Percentiles rank a stretch among this genome's conserved stretches.
phyloP scores from a whole-genome alignment of 1,140 invertebrate genomes.

The Scaptomyza graminum region DNA sequence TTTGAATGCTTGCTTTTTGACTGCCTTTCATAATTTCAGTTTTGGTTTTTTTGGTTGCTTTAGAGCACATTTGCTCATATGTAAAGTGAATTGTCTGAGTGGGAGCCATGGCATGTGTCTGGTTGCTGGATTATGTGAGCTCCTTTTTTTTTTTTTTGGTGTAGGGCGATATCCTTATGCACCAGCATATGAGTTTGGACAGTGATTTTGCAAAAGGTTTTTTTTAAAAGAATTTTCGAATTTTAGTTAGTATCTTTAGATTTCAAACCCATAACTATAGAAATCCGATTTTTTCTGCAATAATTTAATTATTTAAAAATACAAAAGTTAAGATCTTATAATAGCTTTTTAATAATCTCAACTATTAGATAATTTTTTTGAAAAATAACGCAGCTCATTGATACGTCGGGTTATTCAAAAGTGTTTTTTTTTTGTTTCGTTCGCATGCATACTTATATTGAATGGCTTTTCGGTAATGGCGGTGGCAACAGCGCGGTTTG shows the following conservation, averaged over 20 bases:
- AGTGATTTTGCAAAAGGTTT: not conserved
- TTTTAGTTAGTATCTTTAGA: too few relatives aligned
- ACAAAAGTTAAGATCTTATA: too few relatives aligned
- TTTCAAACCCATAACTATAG: too few relatives aligned
- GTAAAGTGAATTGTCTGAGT: constrained; percentile 74
- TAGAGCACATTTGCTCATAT: constrained; percentile 73
- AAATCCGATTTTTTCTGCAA: too few relatives aligned
- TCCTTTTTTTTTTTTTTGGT: constrained; percentile 3
- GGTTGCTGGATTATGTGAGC: constrained; percentile 54
- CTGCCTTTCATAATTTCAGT: constrained; percentile 65
- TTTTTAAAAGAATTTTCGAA: too few relatives aligned
- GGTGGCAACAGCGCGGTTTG: constrained; percentile 13
- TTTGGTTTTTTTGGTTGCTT: constrained; percentile 50
- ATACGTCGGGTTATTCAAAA: not conserved
- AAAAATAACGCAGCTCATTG: constrained; percentile 1
- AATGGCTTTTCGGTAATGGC: constrained; percentile 70
- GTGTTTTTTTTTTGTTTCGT: constrained; percentile 42
- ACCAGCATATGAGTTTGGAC: constrained; percentile 10
- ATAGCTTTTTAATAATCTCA: too few relatives aligned
- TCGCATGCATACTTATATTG: constrained; percentile 58
- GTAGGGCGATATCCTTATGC: constrained; percentile 1
- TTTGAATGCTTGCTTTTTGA: constrained; percentile 68
- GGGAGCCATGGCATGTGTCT: constrained; percentile 27
- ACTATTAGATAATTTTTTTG: too few relatives aligned
- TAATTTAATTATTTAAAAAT: too few relatives aligned